phyloP scores from a whole-genome alignment of 2,113 vertebrate genomes.

The Oreochromis niloticus region DNA sequence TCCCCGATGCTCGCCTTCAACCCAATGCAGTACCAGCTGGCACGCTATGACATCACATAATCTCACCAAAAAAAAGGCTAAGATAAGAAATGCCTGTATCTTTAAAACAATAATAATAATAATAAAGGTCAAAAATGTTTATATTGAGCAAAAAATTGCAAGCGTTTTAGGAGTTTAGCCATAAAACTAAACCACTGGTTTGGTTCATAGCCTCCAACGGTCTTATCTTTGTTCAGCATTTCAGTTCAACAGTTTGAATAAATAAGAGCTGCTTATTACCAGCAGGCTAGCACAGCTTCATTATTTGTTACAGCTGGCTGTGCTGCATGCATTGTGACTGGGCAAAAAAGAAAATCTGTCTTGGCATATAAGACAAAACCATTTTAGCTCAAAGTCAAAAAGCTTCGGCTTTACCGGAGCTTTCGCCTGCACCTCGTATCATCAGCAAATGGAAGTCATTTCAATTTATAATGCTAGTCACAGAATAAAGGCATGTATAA shows the following conservation, averaged over 20 bases:
- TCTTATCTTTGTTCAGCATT: neutral
- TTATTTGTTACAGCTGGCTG: neutral
- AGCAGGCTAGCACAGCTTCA: neutral
- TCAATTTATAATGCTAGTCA: neutral
- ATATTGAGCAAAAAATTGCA: neutral
- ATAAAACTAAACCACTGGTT: neutral
- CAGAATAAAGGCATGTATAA: neutral
- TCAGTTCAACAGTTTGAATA: neutral
- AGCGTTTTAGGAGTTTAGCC: neutral
- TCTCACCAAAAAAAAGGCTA: neutral
- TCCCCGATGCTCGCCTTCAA: neutral
- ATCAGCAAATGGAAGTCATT: neutral
- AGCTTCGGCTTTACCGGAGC: neutral
- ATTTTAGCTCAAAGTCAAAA: neutral
- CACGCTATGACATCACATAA: neutral
- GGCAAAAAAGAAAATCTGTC: neutral
- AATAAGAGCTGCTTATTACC: neutral
- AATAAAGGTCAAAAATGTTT: neutral
- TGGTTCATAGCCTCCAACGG: neutral
- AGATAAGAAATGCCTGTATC: neutral
- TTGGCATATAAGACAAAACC: neutral
- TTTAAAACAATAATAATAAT: neutral
- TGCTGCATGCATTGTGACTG: neutral
- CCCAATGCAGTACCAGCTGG: conserved; percentile 15
- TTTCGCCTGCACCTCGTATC: neutral